Evolutionary conservation across 2,888 invertebrate genomes (phyloP).

Genomic region (Hemicrepidius hirtus): DNA sequence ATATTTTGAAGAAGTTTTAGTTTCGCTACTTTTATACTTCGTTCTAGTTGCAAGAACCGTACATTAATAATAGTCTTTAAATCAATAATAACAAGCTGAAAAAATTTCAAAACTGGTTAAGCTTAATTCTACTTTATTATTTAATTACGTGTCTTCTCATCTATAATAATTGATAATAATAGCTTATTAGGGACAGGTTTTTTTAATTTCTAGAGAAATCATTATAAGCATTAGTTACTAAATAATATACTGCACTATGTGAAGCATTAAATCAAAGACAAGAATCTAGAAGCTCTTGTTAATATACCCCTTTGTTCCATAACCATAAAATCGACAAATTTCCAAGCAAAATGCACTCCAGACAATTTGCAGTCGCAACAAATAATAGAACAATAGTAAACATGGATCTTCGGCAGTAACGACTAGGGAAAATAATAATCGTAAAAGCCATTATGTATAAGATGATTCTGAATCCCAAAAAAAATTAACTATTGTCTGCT

Average conservation of each 20-base stretch:
- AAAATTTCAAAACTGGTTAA: too few relatives aligned
- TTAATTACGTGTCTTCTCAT: too few relatives aligned
- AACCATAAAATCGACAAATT: constrained; percentile 40
- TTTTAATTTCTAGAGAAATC: too few relatives aligned
- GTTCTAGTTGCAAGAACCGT: too few relatives aligned
- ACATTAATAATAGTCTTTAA: too few relatives aligned
- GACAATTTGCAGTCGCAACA: constrained; percentile 43
- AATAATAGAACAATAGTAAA: constrained; percentile 49
- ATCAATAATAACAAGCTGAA: too few relatives aligned
- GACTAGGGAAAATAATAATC: constrained; percentile 48
- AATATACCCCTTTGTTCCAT: constrained; percentile 35
- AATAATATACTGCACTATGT: background rate
- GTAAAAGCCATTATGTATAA: constrained; percentile 50
- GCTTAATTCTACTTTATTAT: too few relatives aligned
- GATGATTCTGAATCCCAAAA: constrained; percentile 41
- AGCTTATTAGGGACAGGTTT: too few relatives aligned
- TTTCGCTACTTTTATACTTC: too few relatives aligned
- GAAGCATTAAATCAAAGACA: background rate
- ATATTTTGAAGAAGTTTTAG: too few relatives aligned
- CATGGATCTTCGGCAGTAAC: constrained; percentile 36
- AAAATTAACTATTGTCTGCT: constrained; percentile 48
- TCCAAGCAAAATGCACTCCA: constrained; percentile 41
- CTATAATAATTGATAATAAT: too few relatives aligned
- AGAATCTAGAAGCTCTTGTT: constrained; percentile 24
- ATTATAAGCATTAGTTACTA: too few relatives aligned